These are phyloP conservation scores for Metallyticus violacea DNA, from an alignment of 2,888 invertebrate genomes.

Conservation along the genomic window DNA sequence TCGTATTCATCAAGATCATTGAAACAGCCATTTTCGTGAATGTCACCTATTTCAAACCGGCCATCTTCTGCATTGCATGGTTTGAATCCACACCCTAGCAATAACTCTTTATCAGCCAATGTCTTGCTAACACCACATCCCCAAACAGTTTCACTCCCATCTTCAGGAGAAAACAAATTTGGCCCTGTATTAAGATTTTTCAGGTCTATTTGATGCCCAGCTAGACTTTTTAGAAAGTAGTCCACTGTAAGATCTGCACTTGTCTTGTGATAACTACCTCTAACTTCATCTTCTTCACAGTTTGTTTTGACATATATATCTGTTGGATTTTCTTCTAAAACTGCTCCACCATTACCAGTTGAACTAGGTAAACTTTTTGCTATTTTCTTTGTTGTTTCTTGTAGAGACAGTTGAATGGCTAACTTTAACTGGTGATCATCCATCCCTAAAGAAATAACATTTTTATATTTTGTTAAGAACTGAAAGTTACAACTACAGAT, in stretches of 20 bases:
- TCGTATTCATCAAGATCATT: slow-evolving; percentile 45
- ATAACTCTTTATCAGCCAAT: slow-evolving; percentile 40
- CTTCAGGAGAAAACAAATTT: slow-evolving; percentile 41
- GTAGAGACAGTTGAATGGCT: slow-evolving; percentile 54
- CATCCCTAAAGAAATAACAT: slow-evolving; percentile 34
- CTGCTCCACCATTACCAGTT: background rate
- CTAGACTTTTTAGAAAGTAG: slow-evolving; percentile 48
- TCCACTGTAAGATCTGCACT: slow-evolving; percentile 54
- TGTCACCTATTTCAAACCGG: slow-evolving; percentile 53
- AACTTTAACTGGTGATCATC: slow-evolving; percentile 51
- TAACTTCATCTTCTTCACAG: background rate
- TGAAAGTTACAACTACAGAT: no score
- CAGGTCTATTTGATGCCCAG: slow-evolving; percentile 23
- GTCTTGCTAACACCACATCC: slow-evolving; percentile 30
- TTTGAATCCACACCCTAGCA: slow-evolving; percentile 41
- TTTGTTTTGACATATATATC: background rate
- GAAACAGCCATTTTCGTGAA: slow-evolving; percentile 50
- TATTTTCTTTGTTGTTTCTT: slow-evolving; percentile 44
- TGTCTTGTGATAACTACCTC: slow-evolving; percentile 44
- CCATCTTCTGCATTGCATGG: slow-evolving; percentile 47
- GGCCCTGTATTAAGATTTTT: slow-evolving; percentile 41
- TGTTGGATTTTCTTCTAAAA: background rate
- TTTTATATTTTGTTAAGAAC: no score
- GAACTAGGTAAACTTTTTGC: slow-evolving; percentile 21
- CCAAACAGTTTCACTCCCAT: slow-evolving; percentile 33